These are phyloP conservation scores for Phoxinus dragarum DNA, from an alignment of 2,797 vertebrate species.

Conservation along the genomic window DNA sequence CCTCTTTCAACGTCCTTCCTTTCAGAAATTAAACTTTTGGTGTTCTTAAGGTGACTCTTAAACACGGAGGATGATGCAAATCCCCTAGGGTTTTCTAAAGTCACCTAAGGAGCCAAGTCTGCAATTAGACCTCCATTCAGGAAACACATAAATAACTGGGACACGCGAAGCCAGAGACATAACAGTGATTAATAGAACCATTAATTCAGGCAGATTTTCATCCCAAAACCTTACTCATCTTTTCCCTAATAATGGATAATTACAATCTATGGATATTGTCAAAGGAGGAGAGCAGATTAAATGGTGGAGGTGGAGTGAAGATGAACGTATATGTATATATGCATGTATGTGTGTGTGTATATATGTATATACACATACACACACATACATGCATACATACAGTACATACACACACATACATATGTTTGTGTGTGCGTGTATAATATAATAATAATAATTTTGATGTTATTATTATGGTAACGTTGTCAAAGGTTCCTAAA, in stretches of 20 bases:
- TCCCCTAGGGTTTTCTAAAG: constrained; percentile 45
- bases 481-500: not conserved
- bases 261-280: constrained; percentile 65
- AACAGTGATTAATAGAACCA: constrained; percentile 65
- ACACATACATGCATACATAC: no score
- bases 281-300: constrained; percentile 61
- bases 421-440: no score
- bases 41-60: constrained; percentile 47
- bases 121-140: constrained; percentile 59
- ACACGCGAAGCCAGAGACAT: constrained; percentile 60
- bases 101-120: constrained; percentile 60
- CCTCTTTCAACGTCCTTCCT: not conserved
- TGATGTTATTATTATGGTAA: constrained; percentile 45
- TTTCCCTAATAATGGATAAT: constrained; percentile 64
- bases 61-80: constrained; percentile 27
- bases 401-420: no score
- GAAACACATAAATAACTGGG: constrained; percentile 64
- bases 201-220: constrained; percentile 63
- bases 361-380: no score
- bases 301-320: not conserved
- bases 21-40: constrained; percentile 10
- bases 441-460: not conserved
- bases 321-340: no score
- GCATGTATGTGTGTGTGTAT: no score
- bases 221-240: constrained; percentile 67